A percentile compares a stretch with the other conserved stretches of the same genome.
Evolutionary conservation across 2,797 vertebrate genomes (phyloP).

Genomic region (Alauda arvensis): DNA sequence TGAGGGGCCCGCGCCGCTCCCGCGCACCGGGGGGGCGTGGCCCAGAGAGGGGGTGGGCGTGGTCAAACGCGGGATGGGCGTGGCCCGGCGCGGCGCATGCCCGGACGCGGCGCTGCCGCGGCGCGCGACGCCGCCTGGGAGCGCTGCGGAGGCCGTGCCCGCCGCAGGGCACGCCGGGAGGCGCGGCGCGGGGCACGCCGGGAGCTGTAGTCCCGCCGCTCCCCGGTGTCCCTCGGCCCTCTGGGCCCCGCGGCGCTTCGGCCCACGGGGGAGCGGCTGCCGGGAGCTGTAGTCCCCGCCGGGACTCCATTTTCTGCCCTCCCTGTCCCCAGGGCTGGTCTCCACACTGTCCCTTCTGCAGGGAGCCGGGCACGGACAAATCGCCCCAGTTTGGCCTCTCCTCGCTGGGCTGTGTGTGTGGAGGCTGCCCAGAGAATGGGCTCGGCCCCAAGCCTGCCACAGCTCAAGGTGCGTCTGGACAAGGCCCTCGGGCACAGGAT

Average conservation of each 20-base stretch:
- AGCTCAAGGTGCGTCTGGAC: not conserved
- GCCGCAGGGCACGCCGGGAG: not conserved
- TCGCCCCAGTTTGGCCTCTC: too few species aligned
- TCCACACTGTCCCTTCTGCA: accelerated
- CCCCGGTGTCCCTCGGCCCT: too few species aligned
- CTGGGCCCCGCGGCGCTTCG: not conserved
- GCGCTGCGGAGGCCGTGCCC: not conserved
- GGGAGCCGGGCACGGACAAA: not conserved
- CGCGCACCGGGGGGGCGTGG: not conserved
- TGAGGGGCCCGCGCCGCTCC: not conserved
- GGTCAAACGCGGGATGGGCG: not conserved
- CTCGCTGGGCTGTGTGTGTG: accelerated
- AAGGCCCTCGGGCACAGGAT: accelerated
- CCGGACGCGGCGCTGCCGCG: not conserved
- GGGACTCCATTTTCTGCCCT: constrained; percentile 1
- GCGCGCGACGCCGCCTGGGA: not conserved
- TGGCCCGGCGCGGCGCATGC: not conserved
- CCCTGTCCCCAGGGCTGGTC: too few species aligned
- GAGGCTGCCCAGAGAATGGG: too few species aligned
- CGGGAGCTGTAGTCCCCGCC: not conserved
- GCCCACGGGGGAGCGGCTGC: not conserved
- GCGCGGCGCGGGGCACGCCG: not conserved
- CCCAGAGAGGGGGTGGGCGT: not conserved
- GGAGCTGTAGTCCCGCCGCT: not conserved
- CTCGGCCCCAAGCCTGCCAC: accelerated